Conservation (phyloP, 2,797 vertebrate genomes). For the Catamblyrhynchus diadema region DNA sequence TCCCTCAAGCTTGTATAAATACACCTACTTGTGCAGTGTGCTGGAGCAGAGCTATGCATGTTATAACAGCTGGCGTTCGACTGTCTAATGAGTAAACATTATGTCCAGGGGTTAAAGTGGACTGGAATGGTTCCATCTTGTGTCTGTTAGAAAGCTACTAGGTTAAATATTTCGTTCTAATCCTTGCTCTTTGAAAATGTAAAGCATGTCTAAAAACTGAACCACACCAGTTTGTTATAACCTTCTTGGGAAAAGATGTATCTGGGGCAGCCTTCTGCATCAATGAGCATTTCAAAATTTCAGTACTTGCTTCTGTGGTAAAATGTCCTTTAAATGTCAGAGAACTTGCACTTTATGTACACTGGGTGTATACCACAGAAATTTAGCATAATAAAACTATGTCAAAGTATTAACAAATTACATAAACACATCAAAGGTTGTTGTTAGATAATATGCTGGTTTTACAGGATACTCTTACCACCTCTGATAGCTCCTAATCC, state of each 20-base stretch:
- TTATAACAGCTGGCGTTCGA: conserved; percentile 79
- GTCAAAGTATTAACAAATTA: not conserved
- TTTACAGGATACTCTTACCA: not conserved
- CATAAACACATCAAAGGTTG: not conserved
- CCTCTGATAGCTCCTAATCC: not conserved
- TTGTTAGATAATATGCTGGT: not conserved
- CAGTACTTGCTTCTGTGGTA: not conserved
- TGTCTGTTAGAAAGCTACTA: not conserved
- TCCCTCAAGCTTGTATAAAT: conserved; percentile 76
- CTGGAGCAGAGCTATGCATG: conserved; percentile 73
- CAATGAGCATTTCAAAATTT: not conserved
- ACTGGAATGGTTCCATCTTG: conserved; percentile 31
- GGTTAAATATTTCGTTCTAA: not conserved
- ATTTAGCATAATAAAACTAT: not conserved
- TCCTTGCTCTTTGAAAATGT: not conserved
- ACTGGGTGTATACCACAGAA: not conserved
- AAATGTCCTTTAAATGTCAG: not conserved
- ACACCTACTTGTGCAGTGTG: conserved; percentile 69
- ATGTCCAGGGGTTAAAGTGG: conserved; percentile 60
- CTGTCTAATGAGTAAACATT: conserved; percentile 64
- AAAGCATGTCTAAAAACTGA: not conserved
- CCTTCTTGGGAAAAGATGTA: not conserved
- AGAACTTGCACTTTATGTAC: not conserved
- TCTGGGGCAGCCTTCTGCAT: not conserved
- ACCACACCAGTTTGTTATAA: not conserved